Percentiles rank a stretch among this genome's conserved stretches.
Evolutionary conservation across 2,797 vertebrate species (phyloP).

Genomic region (Taeniopygia guttata): DNA sequence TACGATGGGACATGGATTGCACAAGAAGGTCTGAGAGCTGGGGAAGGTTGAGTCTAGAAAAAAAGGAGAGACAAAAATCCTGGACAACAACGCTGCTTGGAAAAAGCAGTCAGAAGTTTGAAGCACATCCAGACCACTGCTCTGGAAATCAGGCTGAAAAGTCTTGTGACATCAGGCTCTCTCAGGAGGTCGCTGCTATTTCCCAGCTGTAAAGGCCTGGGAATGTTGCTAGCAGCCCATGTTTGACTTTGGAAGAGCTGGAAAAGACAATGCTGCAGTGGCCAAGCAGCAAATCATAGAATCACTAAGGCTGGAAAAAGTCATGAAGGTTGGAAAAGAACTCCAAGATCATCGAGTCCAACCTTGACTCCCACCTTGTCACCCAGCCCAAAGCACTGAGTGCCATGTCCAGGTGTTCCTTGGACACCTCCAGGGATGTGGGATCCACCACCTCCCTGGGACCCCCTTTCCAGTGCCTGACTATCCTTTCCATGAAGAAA

Average conservation of each 20-base stretch:
- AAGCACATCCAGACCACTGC: conserved; percentile 51
- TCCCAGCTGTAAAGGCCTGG: conserved; percentile 40
- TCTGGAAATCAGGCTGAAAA: conserved; percentile 52
- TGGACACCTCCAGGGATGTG: not conserved
- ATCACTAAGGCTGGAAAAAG: not conserved
- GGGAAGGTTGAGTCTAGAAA: not conserved
- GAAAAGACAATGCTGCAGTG: not conserved
- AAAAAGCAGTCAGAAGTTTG: conserved; percentile 44
- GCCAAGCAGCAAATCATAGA: not conserved
- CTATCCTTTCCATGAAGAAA: not conserved
- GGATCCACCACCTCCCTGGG: not conserved
- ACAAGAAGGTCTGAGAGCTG: not conserved
- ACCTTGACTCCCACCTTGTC: not conserved
- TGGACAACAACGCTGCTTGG: not conserved
- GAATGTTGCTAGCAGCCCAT: not conserved
- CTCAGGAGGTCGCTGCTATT: conserved; percentile 4
- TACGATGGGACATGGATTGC: not conserved
- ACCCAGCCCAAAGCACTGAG: not conserved
- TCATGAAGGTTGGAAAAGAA: not conserved
- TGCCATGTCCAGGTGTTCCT: not conserved
- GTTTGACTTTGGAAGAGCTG: not conserved
- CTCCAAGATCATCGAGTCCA: not conserved
- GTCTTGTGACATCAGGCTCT: conserved; percentile 52
- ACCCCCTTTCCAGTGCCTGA: not conserved
- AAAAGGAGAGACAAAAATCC: not conserved